phyloP scores from a whole-genome alignment of 2,113 vertebrate genomes.

The Entelurus aequoreus region DNA sequence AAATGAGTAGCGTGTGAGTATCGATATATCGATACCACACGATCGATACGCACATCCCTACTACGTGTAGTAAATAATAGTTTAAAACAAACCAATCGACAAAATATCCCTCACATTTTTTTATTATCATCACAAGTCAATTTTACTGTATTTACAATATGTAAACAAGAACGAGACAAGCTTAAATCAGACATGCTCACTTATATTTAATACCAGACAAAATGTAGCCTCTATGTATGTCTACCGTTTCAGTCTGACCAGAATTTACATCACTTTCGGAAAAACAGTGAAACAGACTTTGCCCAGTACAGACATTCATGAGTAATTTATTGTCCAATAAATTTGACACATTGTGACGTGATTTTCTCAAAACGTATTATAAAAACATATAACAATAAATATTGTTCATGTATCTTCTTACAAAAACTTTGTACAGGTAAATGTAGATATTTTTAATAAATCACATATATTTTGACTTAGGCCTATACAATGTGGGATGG shows the following conservation, averaged over 20 bases:
- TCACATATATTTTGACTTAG: slow-evolving; percentile 47
- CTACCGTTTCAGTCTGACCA: slow-evolving; percentile 40
- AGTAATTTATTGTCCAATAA: slow-evolving; percentile 59
- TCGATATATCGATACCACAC: too few relatives aligned
- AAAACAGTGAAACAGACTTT: slow-evolving; percentile 40
- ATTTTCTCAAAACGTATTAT: slow-evolving; percentile 62
- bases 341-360: slow-evolving; percentile 65
- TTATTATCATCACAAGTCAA: slow-evolving; percentile 55
- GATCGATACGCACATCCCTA: too few relatives aligned
- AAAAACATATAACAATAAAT: slow-evolving; percentile 72
- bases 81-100: not conserved
- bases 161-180: slow-evolving; percentile 71
- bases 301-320: slow-evolving; percentile 58
- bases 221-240: slow-evolving; percentile 46
- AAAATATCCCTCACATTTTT: slow-evolving; percentile 40
- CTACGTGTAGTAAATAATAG: too few relatives aligned
- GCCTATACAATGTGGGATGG: slow-evolving; percentile 54
- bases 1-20: too few relatives aligned
- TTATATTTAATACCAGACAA: slow-evolving; percentile 56
- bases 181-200: slow-evolving; percentile 67
- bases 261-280: slow-evolving; percentile 53
- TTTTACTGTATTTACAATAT: slow-evolving; percentile 74
- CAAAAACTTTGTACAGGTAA: slow-evolving; percentile 67
- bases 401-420: slow-evolving; percentile 66
- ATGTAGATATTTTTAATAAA: slow-evolving; percentile 61